phyloP scores from a whole-genome alignment of 1,140 invertebrate species.

The Sminthurinus signatus region DNA sequence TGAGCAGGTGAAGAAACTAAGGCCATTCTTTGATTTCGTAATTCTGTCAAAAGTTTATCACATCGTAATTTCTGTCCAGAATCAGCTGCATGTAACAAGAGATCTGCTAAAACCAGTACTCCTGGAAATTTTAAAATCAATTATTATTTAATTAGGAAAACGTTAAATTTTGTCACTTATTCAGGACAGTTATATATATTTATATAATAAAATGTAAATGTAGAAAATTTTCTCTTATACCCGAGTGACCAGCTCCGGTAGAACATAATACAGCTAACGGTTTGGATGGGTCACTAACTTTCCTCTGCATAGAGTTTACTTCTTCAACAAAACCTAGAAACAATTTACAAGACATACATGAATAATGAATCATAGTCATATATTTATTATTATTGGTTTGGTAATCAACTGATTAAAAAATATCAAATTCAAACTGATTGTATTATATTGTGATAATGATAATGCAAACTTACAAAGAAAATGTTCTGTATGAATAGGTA shows the following conservation, averaged over 20 bases:
- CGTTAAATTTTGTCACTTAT: no score
- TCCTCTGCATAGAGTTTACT: constrained; percentile 69
- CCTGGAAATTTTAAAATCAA: constrained; percentile 45
- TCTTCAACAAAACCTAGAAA: not conserved
- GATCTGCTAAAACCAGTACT: constrained; percentile 67
- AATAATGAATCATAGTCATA: no score
- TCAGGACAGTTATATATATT: no score
- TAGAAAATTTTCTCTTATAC: no score
- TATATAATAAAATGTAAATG: no score
- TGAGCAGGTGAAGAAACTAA: constrained; percentile 80
- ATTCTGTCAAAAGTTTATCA: constrained; percentile 46
- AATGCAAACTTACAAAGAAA: constrained; percentile 33
- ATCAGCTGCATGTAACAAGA: constrained; percentile 66
- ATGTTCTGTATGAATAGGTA: constrained; percentile 40
- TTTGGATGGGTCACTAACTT: constrained; percentile 57
- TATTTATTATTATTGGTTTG: not conserved
- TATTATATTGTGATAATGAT: not conserved
- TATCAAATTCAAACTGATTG: not conserved
- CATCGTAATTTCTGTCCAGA: no score
- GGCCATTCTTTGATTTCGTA: constrained; percentile 73
- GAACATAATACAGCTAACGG: constrained; percentile 64
- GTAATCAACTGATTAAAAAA: not conserved
- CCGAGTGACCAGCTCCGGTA: constrained; percentile 61
- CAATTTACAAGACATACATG: not conserved
- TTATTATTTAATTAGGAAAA: no score